Evolutionary conservation across 2,113 vertebrate species (phyloP), one percentile per base, ranked within the genome.

Genomic region (Tragelaphus strepsiceros): DNA sequence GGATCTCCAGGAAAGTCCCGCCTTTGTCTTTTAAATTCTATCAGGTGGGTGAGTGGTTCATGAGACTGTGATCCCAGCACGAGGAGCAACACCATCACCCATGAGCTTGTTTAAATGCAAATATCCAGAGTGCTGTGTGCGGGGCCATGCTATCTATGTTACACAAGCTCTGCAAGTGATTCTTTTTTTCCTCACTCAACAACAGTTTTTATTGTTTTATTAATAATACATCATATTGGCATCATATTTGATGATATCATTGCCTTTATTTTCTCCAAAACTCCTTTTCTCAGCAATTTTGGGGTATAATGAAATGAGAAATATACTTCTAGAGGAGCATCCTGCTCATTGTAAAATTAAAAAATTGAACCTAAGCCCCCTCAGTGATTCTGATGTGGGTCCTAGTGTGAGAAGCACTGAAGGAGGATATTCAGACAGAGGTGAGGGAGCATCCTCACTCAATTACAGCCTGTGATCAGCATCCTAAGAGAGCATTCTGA

Each of bases 151-250:
- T 21, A 6, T 51, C 35, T 3, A 11, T 35, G 58, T 28, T 7
- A 17, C 11, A 54, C 0, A 3, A n/a, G 14, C 7, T 3, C 17
- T 1, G 13, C 62, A 3, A 21, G 35, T 49, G 30, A 58, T 64
- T 51, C 78, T 84, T 58, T 19, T 17, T 58, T 9, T 58, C 24
- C 56, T 24, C 56, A 58, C 22, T 58, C 56, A 24, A 24, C 22
- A 58, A 24, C 19, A 58, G 22, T 58, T 22, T 58, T 24, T 58
- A 10, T 58, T 58, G 56, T 58, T 58, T 58, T 58, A 22, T 10
- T 58, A 58, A 58, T 58, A 58, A 58, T 58, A 10, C 8, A 58
- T 58, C 16, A 54, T 54, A 54, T 58, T 58, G 56, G 56, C 56
- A 58, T 58, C 56, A 3, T 24, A 58, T 24, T 58, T 58, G 56